Evolutionary conservation across 2,113 vertebrate species (phyloP).

Genomic region (Pardalotus punctatus): DNA sequence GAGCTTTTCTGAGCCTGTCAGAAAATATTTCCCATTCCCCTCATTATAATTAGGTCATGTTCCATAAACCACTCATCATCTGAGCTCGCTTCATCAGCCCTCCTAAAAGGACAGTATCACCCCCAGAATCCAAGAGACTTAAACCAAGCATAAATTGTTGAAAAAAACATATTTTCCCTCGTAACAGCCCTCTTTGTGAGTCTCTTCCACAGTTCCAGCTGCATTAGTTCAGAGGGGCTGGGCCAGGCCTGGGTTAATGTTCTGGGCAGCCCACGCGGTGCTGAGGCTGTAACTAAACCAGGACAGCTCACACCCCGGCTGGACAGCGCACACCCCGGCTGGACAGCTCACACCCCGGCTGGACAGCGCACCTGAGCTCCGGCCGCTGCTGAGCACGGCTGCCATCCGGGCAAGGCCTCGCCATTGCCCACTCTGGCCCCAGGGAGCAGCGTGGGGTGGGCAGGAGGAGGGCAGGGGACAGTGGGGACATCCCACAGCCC

Average conservation of each 20-base stretch:
- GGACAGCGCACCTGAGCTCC: rapidly evolving
- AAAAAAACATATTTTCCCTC: background rate
- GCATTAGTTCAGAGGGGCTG: background rate
- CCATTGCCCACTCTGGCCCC: rapidly evolving
- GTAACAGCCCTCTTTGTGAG: background rate
- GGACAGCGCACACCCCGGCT: rapidly evolving
- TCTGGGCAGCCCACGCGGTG: rapidly evolving
- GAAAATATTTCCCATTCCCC: background rate
- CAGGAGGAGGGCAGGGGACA: background rate
- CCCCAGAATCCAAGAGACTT: background rate
- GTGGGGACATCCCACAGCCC: rapidly evolving
- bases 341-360: background rate
- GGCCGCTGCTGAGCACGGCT: background rate
- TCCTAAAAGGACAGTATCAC: background rate
- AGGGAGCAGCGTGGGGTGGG: too few relatives aligned
- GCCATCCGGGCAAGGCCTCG: background rate
- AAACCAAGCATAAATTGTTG: background rate
- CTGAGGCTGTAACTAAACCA: background rate
- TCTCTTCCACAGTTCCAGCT: background rate
- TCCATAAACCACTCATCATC: background rate
- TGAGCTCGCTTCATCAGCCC: background rate
- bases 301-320: background rate
- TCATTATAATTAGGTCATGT: background rate
- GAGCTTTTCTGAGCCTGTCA: background rate
- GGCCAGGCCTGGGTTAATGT: background rate